Percentiles rank a stretch among this genome's conserved stretches.
These are phyloP conservation scores for Tragelaphus oryx DNA, from an alignment of 2,797 vertebrate species.

Conservation along the genomic window DNA sequence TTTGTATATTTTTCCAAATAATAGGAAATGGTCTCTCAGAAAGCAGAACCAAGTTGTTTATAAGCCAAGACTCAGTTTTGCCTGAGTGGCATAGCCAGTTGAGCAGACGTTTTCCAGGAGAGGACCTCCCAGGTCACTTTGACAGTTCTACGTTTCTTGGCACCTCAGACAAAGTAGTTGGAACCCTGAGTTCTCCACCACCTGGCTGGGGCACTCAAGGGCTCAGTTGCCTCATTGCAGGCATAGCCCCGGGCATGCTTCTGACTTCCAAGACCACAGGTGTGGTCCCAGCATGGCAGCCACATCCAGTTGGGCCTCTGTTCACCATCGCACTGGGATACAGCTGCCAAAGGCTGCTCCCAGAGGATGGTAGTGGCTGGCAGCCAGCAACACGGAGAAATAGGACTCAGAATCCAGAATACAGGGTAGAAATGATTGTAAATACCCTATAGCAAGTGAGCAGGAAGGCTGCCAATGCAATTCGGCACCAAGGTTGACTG, in stretches of 20 bases:
- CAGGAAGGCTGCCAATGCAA: background rate
- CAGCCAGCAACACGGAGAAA: background rate
- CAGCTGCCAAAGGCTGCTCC: slow-evolving; percentile 50
- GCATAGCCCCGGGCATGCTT: background rate
- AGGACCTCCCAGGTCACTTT: background rate
- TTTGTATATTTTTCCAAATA: background rate
- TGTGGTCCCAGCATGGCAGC: background rate
- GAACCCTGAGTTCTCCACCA: background rate
- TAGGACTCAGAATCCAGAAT: background rate
- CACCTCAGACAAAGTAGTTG: background rate
- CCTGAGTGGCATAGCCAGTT: background rate
- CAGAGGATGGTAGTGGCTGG: background rate
- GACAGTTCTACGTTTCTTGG: background rate
- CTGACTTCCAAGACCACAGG: slow-evolving; percentile 12
- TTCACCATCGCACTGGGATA: background rate
- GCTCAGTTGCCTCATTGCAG: background rate
- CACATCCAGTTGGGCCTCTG: background rate
- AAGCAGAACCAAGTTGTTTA: background rate
- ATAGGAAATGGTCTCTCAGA: background rate
- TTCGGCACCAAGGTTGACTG: background rate
- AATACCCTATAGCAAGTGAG: background rate
- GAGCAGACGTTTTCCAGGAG: background rate
- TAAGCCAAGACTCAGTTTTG: background rate
- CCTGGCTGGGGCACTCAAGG: background rate
- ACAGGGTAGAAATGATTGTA: slow-evolving; percentile 8